Evolutionary conservation across 2,797 vertebrate genomes (phyloP).

Genomic region (Nasua narica): DNA sequence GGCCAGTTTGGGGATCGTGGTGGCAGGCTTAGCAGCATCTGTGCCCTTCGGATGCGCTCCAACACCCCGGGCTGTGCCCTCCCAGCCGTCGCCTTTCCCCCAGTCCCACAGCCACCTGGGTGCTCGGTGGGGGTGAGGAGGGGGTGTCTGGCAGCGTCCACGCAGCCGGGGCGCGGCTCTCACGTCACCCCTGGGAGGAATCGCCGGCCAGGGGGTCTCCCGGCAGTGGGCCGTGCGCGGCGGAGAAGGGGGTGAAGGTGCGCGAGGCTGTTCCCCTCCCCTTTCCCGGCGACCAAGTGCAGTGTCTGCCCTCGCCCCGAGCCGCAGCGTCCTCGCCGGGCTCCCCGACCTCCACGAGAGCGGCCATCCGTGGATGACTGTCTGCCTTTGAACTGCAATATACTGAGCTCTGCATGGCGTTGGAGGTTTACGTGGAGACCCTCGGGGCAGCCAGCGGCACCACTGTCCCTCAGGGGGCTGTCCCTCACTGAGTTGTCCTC

Average conservation of each 20-base stretch:
- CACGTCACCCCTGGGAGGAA: neutral
- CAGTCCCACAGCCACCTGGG: neutral
- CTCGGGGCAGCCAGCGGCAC: rapidly evolving
- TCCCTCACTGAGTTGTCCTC: neutral
- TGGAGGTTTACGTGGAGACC: neutral
- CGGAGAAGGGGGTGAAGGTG: too few species aligned
- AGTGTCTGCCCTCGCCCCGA: rapidly evolving
- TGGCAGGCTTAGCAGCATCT: neutral
- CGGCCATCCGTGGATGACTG: rapidly evolving
- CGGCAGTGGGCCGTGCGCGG: neutral
- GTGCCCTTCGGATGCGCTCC: neutral
- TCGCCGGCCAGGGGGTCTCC: neutral
- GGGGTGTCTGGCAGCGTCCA: neutral
- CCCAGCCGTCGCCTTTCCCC: neutral
- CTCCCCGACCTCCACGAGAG: too few species aligned
- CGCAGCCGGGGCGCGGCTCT: neutral
- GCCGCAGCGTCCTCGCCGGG: neutral
- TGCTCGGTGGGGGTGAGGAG: neutral
- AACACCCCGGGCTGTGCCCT: neutral
- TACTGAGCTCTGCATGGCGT: neutral
- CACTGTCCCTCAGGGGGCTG: rapidly evolving
- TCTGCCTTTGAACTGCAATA: neutral
- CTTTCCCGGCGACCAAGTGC: rapidly evolving
- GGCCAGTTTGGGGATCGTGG: neutral
- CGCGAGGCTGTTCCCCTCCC: neutral